These are phyloP conservation scores for Papilio gigon DNA, from an alignment of 2,888 invertebrate genomes.

Conservation along the genomic window DNA sequence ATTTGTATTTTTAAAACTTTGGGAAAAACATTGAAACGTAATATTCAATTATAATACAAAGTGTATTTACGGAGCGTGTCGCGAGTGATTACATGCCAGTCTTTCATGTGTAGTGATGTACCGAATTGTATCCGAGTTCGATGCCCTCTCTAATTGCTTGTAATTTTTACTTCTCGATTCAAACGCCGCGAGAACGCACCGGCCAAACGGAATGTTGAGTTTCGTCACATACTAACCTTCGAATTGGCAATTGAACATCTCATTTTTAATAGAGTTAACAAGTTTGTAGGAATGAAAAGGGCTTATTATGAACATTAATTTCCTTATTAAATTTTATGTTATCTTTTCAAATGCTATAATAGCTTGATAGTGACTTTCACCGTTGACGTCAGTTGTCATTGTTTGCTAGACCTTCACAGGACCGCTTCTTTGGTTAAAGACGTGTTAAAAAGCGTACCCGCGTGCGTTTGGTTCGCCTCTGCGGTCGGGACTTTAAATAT, in stretches of 20 bases:
- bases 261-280: slow-evolving; percentile 7
- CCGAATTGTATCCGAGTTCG: slow-evolving; percentile 50
- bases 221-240: slow-evolving; percentile 39
- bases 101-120: slow-evolving; percentile 38
- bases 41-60: too few species aligned
- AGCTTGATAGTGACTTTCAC: neutral
- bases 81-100: slow-evolving; percentile 3
- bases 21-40: too few species aligned
- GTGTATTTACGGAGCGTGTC: neutral
- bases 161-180: slow-evolving; percentile 70
- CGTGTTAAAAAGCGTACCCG: slow-evolving; percentile 31
- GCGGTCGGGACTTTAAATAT: slow-evolving; percentile 20
- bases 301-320: too few species aligned
- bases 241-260: slow-evolving; percentile 29
- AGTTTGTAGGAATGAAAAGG: neutral
- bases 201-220: slow-evolving; percentile 52
- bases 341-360: neutral
- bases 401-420: slow-evolving; percentile 9
- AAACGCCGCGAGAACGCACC: slow-evolving; percentile 53
- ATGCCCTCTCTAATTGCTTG: slow-evolving; percentile 65
- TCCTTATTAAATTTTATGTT: too few species aligned
- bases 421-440: slow-evolving; percentile 27
- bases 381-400: neutral
- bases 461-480: slow-evolving; percentile 4
- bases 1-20: too few species aligned